Evolutionary conservation across 1,140 invertebrate genomes (phyloP).

Genomic region (Megalonaias nervosa): DNA sequence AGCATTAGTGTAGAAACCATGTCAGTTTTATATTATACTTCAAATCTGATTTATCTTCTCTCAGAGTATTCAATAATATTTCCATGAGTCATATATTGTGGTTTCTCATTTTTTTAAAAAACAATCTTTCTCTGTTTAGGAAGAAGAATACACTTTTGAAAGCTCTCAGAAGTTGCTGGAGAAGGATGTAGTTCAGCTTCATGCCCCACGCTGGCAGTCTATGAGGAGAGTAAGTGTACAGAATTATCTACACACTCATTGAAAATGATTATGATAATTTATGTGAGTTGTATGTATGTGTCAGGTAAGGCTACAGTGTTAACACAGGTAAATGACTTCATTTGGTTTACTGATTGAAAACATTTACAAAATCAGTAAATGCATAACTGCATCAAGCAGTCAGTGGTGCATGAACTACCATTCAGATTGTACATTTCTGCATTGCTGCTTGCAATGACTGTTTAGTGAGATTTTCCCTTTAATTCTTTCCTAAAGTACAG

Average conservation of each 20-base stretch:
- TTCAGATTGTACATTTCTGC: too few relatives aligned
- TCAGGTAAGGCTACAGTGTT: not conserved
- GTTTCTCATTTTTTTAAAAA: not conserved
- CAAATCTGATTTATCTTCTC: not conserved
- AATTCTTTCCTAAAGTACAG: too few relatives aligned
- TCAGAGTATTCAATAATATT: not conserved
- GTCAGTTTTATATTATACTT: constrained; percentile 9
- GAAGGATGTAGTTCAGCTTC: constrained; percentile 69
- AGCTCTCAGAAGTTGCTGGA: constrained; percentile 68
- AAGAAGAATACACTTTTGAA: constrained; percentile 67
- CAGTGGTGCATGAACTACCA: too few relatives aligned
- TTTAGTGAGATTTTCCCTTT: too few relatives aligned
- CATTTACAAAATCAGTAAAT: not conserved
- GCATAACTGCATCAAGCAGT: too few relatives aligned
- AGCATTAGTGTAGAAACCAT: not conserved
- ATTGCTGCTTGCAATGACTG: too few relatives aligned
- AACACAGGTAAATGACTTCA: too few relatives aligned
- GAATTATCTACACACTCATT: not conserved
- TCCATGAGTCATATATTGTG: not conserved
- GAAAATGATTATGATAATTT: not conserved
- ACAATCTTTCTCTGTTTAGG: constrained; percentile 40
- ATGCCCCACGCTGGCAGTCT: constrained; percentile 68
- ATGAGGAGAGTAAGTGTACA: constrained; percentile 57
- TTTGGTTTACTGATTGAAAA: not conserved
- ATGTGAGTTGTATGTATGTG: not conserved